Conservation (phyloP, 2,888 invertebrate species). For the Tenthredo distinguenda region DNA sequence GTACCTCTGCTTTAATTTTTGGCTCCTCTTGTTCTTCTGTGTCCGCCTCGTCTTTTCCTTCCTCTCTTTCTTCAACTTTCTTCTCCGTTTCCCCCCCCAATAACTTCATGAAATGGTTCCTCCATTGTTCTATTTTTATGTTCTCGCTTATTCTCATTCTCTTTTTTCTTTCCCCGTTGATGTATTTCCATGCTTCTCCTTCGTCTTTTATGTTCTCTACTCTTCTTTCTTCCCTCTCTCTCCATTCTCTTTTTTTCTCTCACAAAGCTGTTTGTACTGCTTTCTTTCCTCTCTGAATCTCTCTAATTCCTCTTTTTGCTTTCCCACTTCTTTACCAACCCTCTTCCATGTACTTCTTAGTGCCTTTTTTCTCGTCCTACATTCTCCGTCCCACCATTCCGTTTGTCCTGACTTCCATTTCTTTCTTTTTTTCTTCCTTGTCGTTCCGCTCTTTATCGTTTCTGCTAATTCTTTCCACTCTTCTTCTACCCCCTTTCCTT, state of each 20-base stretch:
- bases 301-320: no score
- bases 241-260: background rate
- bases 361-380: background rate
- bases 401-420: background rate
- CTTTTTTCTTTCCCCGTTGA: slow-evolving; percentile 4
- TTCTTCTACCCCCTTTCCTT: background rate
- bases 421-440: no score
- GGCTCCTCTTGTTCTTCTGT: background rate
- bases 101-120: background rate
- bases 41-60: background rate
- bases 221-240: background rate
- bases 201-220: background rate
- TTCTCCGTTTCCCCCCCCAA: background rate
- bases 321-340: no score
- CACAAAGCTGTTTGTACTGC: background rate
- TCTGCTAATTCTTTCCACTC: background rate
- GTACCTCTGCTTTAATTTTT: background rate
- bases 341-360: background rate
- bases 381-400: background rate
- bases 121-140: background rate
- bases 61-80: background rate
- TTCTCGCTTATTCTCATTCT: background rate
- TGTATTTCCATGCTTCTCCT: background rate
- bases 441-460: background rate
- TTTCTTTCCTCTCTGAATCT: background rate